A percentile compares a stretch with the other conserved stretches of the same genome.
Conservation (phyloP, 2,113 vertebrate genomes). For the Edolisoma coerulescens region DNA sequence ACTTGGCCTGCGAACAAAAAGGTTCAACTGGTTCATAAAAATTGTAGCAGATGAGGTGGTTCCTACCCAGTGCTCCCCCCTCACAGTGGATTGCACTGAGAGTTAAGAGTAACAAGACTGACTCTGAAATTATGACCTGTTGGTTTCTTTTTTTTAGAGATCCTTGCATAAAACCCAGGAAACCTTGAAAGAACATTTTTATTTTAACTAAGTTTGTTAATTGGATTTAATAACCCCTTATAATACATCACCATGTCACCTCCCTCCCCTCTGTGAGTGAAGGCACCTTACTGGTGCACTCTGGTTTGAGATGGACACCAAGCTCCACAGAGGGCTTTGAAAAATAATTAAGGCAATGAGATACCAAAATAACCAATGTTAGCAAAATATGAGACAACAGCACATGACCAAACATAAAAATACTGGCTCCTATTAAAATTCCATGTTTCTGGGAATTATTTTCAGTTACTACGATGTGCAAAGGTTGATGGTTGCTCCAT, state of each 20-base stretch:
- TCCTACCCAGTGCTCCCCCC: not conserved
- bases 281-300: not conserved
- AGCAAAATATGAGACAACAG: not conserved
- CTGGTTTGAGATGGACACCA: not conserved
- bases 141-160: not conserved
- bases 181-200: not conserved
- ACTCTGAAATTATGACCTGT: not conserved
- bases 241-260: not conserved
- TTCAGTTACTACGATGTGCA: not conserved
- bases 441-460: not conserved
- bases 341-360: not conserved
- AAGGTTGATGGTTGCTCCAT: not conserved
- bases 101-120: not conserved
- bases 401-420: not conserved
- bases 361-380: not conserved
- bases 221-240: not conserved
- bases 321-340: not conserved
- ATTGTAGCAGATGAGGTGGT: not conserved
- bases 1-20: conserved; percentile 69
- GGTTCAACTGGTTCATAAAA: not conserved
- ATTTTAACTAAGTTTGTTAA: not conserved
- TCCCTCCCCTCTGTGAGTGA: not conserved
- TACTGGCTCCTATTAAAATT: not conserved
- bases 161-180: not conserved
- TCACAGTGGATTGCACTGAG: not conserved